Conservation (phyloP, 2,888 invertebrate genomes). For the Clistopyga incitator region DNA sequence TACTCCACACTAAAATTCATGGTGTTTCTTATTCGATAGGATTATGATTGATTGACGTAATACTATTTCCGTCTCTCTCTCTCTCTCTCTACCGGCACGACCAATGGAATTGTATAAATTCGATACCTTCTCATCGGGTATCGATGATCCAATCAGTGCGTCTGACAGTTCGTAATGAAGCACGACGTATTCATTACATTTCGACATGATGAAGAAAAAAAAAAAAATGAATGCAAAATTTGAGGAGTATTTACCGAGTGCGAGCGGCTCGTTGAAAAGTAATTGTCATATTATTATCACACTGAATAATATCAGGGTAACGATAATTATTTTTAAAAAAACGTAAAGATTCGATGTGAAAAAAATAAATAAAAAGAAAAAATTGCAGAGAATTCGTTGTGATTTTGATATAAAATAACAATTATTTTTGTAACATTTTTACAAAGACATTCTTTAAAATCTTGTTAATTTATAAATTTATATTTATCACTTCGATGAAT, state of each 20-base stretch:
- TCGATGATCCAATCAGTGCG: constrained; percentile 9
- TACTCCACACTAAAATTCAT: neutral
- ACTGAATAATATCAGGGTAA: too few relatives aligned
- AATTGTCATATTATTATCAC: neutral
- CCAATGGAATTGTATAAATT: neutral
- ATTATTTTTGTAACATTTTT: too few relatives aligned
- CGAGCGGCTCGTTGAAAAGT: too few relatives aligned
- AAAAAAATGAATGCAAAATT: neutral
- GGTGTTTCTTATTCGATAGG: neutral
- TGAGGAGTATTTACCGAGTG: neutral
- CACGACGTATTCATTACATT: constrained; percentile 1
- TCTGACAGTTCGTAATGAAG: neutral
- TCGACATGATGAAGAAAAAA: neutral
- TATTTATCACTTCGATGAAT: neutral
- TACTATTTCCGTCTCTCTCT: neutral
- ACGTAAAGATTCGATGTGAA: too few relatives aligned
- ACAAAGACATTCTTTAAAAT: neutral
- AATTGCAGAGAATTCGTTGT: too few relatives aligned
- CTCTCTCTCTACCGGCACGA: neutral
- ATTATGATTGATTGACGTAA: constrained; percentile 9
- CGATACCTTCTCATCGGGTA: neutral
- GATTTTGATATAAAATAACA: too few relatives aligned
- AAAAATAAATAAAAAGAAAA: too few relatives aligned
- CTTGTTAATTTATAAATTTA: too few relatives aligned
- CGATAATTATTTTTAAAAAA: too few relatives aligned